Evolutionary conservation across 2,797 vertebrate species (phyloP).

Genomic region (Merluccius polli): DNA sequence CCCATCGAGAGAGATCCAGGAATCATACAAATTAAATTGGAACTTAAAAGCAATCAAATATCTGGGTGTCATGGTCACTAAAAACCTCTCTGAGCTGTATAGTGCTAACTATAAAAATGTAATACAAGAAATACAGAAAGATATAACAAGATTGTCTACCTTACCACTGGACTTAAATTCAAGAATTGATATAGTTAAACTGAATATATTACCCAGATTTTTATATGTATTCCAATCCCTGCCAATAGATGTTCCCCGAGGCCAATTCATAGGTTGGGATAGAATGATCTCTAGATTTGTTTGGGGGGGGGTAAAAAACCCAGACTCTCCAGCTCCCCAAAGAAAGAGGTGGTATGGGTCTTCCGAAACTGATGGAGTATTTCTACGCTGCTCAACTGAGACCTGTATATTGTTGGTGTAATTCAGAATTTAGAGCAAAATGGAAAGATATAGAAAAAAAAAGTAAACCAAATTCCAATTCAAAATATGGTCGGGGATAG

Average conservation of each 20-base stretch:
- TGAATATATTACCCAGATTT: conserved; percentile 6
- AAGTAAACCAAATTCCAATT: background rate
- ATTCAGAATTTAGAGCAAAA: background rate
- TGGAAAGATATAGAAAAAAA: conserved; percentile 2
- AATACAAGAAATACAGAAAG: conserved; percentile 13
- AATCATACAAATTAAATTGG: conserved; percentile 15
- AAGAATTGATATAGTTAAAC: conserved; percentile 15
- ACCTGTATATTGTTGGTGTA: background rate
- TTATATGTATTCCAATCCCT: conserved; percentile 13
- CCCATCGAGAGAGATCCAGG: background rate
- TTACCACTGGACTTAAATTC: conserved; percentile 12
- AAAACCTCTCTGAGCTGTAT: background rate
- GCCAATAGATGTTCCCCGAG: background rate
- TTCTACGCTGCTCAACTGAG: conserved; percentile 2
- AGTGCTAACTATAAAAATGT: conserved; percentile 1
- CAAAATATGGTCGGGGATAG: background rate
- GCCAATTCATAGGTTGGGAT: conserved; percentile 3
- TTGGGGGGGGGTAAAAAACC: conserved; percentile 10
- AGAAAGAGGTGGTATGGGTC: conserved; percentile 2
- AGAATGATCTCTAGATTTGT: conserved; percentile 16
- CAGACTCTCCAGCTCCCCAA: background rate
- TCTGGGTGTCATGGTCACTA: conserved; percentile 11
- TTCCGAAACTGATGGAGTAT: background rate
- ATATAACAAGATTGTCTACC: conserved; percentile 14
- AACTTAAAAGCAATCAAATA: conserved; percentile 12